These are phyloP conservation scores for Betta splendens DNA, from an alignment of 2,797 vertebrate species.

Conservation along the genomic window DNA sequence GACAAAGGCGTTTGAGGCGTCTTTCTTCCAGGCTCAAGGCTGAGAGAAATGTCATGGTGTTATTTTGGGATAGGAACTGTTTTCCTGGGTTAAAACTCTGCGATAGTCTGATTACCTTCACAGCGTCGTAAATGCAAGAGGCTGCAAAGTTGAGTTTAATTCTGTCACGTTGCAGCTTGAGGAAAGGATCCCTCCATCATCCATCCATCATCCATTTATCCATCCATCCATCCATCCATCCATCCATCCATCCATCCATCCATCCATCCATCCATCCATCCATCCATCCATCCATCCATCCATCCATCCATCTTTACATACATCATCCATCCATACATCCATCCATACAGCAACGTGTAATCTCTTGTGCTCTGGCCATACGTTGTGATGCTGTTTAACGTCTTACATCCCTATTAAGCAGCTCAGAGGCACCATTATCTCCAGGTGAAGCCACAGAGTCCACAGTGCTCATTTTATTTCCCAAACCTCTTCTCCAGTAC, in stretches of 20 bases:
- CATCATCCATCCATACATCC: too few species aligned
- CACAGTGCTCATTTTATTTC: slow-evolving; percentile 29
- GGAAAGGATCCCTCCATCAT: too few species aligned
- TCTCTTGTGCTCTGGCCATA: not conserved
- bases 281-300: too few species aligned
- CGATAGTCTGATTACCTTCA: slow-evolving; percentile 18
- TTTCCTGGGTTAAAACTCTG: slow-evolving; percentile 24
- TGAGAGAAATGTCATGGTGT: slow-evolving; percentile 51
- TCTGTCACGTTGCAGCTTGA: too few species aligned
- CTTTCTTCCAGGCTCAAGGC: slow-evolving; percentile 25
- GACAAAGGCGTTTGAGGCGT: slow-evolving; percentile 40
- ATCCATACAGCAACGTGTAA: not conserved
- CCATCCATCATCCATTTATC: too few species aligned
- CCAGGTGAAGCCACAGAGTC: slow-evolving; percentile 36
- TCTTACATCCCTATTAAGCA: slow-evolving; percentile 21
- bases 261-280: too few species aligned
- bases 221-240: too few species aligned
- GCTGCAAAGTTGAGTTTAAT: slow-evolving; percentile 11
- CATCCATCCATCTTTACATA: too few species aligned
- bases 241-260: too few species aligned
- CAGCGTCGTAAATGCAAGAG: not conserved
- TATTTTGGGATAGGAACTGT: slow-evolving; percentile 32
- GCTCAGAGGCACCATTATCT: slow-evolving; percentile 7
- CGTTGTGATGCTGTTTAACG: not conserved
- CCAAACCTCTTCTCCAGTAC: slow-evolving; percentile 33